Conservation (phyloP, 2,888 invertebrate genomes). For the Vandiemenella viatica region DNA sequence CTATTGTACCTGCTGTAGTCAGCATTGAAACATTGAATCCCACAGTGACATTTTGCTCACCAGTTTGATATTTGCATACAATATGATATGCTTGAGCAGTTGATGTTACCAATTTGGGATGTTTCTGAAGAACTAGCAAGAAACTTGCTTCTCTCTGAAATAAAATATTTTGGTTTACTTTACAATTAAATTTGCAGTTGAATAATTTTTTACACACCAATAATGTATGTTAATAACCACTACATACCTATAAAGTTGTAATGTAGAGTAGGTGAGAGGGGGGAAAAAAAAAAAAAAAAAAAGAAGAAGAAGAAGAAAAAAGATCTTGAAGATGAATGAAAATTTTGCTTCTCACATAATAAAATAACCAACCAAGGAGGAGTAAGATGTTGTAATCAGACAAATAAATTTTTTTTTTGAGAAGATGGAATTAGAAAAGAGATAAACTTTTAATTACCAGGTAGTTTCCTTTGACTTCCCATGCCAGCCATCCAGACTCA, state of each 20-base stretch:
- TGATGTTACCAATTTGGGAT: constrained; percentile 86
- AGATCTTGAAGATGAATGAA: too few relatives aligned
- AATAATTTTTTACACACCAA: neutral
- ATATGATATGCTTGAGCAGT: constrained; percentile 93
- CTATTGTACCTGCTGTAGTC: constrained; percentile 87
- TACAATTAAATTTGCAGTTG: neutral
- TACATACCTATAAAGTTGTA: neutral
- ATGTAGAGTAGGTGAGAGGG: neutral
- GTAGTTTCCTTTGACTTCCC: too few relatives aligned
- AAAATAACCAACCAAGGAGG: too few relatives aligned
- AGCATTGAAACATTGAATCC: constrained; percentile 93
- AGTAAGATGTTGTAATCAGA: too few relatives aligned
- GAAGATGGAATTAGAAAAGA: too few relatives aligned
- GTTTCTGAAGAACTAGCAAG: constrained; percentile 88
- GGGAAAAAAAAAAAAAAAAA: neutral
- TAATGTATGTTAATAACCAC: neutral
- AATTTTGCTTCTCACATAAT: too few relatives aligned
- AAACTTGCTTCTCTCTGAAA: constrained; percentile 77
- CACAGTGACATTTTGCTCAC: constrained; percentile 79
- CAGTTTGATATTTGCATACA: constrained; percentile 87
- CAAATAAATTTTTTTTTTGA: too few relatives aligned
- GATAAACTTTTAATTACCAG: too few relatives aligned
- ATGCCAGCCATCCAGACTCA: too few relatives aligned
- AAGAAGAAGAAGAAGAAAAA: too few relatives aligned
- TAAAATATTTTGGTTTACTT: constrained; percentile 11